These are phyloP conservation scores for Cheilosia scutellata DNA, from an alignment of 2,888 invertebrate species.

Conservation along the genomic window DNA sequence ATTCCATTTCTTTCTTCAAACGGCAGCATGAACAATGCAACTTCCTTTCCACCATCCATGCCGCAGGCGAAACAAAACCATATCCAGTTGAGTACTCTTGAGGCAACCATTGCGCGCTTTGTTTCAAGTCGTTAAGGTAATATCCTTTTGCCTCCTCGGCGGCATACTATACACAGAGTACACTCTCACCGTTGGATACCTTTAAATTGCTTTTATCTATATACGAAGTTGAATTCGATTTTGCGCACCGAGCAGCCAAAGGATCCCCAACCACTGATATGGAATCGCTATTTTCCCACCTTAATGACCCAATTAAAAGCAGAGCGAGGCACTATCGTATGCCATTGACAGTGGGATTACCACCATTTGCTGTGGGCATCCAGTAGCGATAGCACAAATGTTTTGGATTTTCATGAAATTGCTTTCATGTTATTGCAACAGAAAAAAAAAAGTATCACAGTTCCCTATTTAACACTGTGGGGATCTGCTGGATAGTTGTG, in stretches of 20 bases:
- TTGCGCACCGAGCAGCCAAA: constrained; percentile 22
- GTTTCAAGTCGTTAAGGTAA: constrained; percentile 33
- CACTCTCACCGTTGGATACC: constrained; percentile 22
- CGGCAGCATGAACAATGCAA: not conserved
- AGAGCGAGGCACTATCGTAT: constrained; percentile 39
- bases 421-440: constrained; percentile 3
- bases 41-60: not conserved
- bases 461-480: not conserved
- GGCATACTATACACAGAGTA: not conserved
- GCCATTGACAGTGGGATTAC: constrained; percentile 52
- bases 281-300: constrained; percentile 54
- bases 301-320: constrained; percentile 65
- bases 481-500: not conserved
- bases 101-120: constrained; percentile 24
- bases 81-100: not conserved
- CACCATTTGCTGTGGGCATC: constrained; percentile 32
- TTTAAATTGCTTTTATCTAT: constrained; percentile 37
- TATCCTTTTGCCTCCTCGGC: constrained; percentile 10
- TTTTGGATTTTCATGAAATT: constrained; percentile 58
- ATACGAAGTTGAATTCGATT: constrained; percentile 44
- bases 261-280: constrained; percentile 37
- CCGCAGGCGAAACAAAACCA: not conserved
- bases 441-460: not conserved
- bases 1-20: not conserved
- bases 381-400: constrained; percentile 40